Evolutionary conservation across 2,113 vertebrate genomes (phyloP), one percentile per base, ranked within the genome.

Genomic region (Psettodes erumei): DNA sequence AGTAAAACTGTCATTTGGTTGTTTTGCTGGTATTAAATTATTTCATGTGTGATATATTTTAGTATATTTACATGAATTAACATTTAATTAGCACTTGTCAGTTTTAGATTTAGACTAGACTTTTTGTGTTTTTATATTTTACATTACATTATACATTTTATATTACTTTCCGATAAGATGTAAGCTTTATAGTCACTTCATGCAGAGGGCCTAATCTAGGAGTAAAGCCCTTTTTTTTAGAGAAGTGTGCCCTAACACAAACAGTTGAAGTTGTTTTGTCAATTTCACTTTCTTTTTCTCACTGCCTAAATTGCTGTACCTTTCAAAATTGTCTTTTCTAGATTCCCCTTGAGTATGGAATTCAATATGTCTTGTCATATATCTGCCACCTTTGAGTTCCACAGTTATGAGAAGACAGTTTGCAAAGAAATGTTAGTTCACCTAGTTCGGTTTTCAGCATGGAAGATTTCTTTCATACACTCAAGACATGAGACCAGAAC

Each of bases 311-410:
- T 25, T 27, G 28, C 38, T 62, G 5, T 10, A n/a, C 19, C 4
- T 19, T 77, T 25, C 15, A 2, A 13, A 45, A 15, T 30, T 40
- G 16, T 43, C 42, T 18, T 27, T 18, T 55, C 45, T 47, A 4
- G 8, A 62, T 53, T 32, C 13, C 21, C 25, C 40, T 62, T 56
- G 21, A 54, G 21, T 16, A 18, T 35, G 16, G 1, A 27, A 42
- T 72, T 32, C 33, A 45, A 83, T 27, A 16, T 23, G 33, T n/a
- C 23, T n/a, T 50, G n/a, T 82, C 45, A 62, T 4, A 55, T 42
- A n/a, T n/a, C 43, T 50, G 58, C 59, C 47, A 60, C 6, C 33
- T 47, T 40, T 32, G 21, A 72, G 48, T 50, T 68, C 12, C 25
- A 16, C 35, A 28, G 43, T 80, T 47, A 38, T 32, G 9, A 55